Evolutionary conservation across 2,888 invertebrate species (phyloP), one percentile per base, ranked within the genome.

Genomic region (Andrena dorsata): DNA sequence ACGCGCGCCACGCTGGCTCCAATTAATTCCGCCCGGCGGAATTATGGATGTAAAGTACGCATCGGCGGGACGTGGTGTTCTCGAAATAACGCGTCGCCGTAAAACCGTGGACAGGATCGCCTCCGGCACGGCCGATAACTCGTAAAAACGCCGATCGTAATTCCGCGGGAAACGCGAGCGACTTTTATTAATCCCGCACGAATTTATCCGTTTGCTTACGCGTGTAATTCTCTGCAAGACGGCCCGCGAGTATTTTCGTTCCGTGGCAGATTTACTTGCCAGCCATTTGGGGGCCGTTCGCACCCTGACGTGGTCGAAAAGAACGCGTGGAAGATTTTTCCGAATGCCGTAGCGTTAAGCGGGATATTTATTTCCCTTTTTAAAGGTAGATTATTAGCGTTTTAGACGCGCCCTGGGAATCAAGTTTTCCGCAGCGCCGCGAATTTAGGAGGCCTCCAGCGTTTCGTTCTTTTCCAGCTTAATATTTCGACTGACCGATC

Each of bases 401-500:
- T 32, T 35, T 41, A n/a, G 53, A n/a, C 2, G 53, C 49, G 61
- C 49, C n/a, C 23, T 7, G 81, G 58, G 74, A 53, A 60, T 51
- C 1, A 74, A 80, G 69, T 80, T 69, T 28, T 20, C 6, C 64
- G 30, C 4, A 10, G 16, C 28, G 28, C n/a, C 20, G n/a, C 35
- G 49, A 41, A 58, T 66, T 60, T n/a, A 6, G 16, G 23, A 7
- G 20, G 51, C 35, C 65, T n/a, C 35, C 23, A 13, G 76, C 47
- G 73, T 53, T 60, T 74, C 73, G 70, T 83, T 82, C 78, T 82
- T 83, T 73, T 64, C 58, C 49, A 35, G 49, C 70, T 73, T 61
- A 78, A 76, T 83, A 77, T 78, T 74, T 80, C 74, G 41, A 69
- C 74, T 83, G 87, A 88, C 78, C 88, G 85, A 88, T 88, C 78